Evolutionary conservation across 2,113 vertebrate genomes (phyloP).

Genomic region (Cranoglanis bouderius): DNA sequence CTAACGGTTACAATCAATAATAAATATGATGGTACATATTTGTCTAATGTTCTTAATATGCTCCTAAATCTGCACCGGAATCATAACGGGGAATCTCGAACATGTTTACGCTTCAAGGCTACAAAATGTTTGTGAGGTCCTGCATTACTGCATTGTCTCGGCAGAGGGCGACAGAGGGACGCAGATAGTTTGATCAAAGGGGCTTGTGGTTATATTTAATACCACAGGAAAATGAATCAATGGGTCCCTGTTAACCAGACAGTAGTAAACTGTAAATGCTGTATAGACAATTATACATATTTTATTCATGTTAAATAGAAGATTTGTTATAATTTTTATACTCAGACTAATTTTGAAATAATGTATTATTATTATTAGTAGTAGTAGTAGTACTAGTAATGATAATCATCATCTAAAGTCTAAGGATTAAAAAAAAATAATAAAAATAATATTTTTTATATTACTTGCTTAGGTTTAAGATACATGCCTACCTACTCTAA

Average conservation of each 20-base stretch:
- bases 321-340: neutral
- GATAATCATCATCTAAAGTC: neutral
- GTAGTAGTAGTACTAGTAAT: neutral
- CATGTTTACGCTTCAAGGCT: neutral
- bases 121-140: no score
- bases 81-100: neutral
- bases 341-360: neutral
- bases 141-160: neutral
- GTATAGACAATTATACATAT: neutral
- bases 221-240: neutral
- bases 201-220: neutral
- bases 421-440: neutral
- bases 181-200: neutral
- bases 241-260: neutral
- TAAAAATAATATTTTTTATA: no score
- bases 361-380: neutral
- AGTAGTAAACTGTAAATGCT: neutral
- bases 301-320: neutral
- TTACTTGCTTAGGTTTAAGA: no score
- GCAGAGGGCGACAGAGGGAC: slow-evolving; percentile 46
- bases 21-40: neutral
- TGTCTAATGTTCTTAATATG: neutral
- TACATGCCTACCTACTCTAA: neutral
- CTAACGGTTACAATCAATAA: neutral
- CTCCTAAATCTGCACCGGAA: neutral